Conservation (phyloP, 2,888 invertebrate genomes). For the Parnassius glacialis region DNA sequence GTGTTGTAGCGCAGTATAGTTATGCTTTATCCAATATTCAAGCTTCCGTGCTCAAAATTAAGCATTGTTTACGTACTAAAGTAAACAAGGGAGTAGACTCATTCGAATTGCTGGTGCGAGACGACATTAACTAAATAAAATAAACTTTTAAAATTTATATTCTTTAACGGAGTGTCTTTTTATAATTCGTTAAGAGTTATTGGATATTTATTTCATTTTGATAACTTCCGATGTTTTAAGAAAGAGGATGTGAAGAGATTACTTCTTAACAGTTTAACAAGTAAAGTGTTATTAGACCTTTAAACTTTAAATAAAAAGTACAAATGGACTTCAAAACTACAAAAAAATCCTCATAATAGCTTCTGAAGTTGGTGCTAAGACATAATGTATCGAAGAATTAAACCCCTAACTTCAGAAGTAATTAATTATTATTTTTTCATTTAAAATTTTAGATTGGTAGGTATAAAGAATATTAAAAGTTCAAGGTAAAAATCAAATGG, state of each 20-base stretch:
- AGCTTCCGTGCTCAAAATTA: constrained; percentile 15
- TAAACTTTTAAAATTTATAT: constrained; percentile 41
- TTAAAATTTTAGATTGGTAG: too few species aligned
- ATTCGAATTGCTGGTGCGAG: constrained; percentile 21
- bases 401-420: too few species aligned
- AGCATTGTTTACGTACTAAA: constrained; percentile 30
- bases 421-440: too few species aligned
- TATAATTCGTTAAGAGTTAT: constrained; percentile 34
- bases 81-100: constrained; percentile 22
- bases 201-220: constrained; percentile 30
- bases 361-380: too few species aligned
- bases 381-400: too few species aligned
- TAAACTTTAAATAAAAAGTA: too few species aligned
- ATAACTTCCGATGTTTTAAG: constrained; percentile 22
- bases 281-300: too few species aligned
- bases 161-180: constrained; percentile 31
- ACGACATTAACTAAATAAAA: constrained; percentile 39
- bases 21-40: constrained; percentile 5
- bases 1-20: background rate
- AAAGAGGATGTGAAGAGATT: constrained; percentile 6
- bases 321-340: too few species aligned
- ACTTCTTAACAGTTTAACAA: too few species aligned
- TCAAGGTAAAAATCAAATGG: too few species aligned
- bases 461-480: too few species aligned
- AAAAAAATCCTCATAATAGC: too few species aligned